Evolutionary conservation across 1,140 invertebrate genomes (phyloP), one percentile per base, ranked within the genome.

Genomic region (Apis cerana): DNA sequence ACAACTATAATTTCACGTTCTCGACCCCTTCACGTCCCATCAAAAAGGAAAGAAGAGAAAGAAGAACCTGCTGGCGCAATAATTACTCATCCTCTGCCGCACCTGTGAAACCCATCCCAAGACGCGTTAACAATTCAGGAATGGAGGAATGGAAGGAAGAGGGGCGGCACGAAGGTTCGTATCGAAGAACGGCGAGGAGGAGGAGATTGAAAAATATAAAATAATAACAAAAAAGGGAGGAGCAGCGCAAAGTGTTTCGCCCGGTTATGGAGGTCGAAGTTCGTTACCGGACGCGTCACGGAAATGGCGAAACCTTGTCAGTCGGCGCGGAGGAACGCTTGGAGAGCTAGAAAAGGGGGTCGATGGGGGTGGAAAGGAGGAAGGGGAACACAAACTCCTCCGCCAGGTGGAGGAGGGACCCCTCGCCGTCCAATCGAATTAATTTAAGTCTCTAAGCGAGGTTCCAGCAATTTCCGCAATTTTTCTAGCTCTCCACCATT

Each of bases 361-460:
- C 17, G 23, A 43, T 13, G 65, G 23, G 27, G 19, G 2, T n/a
- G 52, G 33, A 19, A 33, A 2, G 27, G 27, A n/a, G n/a, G n/a
- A n/a, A n/a, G n/a, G 33, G 33, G 33, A 2, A 33, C 3, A 33
- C 33, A 3, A 33, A 33, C 33, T 33, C 33, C 33, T 33, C 33
- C 2, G 2, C 33, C 33, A 33, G 33, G 33, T 33, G 33, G 33
- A 33, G 33, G 33, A 33, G 33, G 3, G 33, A 33, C 33, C 3
- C 33, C 33, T 2, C 33, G 80, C 82, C 85, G 88, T 90, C 89
- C 88, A 75, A 87, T 88, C 88, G 89, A 92, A 92, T 92, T 91
- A 91, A 92, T 92, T 92, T 92, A 91, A 92, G 87, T 90, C 89
- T 89, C 89, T 88, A 3, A 87, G 87, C 83, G 79, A 84, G 85